Evolutionary conservation across 37 sponge, comb jelly and placozoan genomes (phyloP), one percentile per base, ranked within the genome.

Genomic region (Amphimedon queenslandica): DNA sequence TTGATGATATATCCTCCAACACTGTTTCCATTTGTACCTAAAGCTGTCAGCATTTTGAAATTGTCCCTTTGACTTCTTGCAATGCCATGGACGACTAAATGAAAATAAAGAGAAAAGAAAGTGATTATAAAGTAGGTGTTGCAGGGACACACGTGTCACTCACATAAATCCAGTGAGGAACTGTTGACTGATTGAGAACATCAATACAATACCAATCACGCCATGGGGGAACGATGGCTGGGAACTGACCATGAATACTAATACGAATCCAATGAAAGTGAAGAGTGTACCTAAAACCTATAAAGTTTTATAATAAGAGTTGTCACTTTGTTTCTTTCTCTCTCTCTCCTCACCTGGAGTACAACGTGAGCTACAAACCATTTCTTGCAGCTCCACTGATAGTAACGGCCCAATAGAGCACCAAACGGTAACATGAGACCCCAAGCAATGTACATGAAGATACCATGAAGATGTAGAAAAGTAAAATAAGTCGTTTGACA

Each of bases 341-440:
- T 36, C 20, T 34, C 11, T 29, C 38, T 38, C 40, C 67, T 31
- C 37, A 89, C 80, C 81, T 89, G 90, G 11, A 35, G 42, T 5
- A 82, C 65, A 58, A 84, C 37, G 74, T 89, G 90, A 1, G 83
- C 40, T 28, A 80, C 40, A 42, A 84, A 84, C 90, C 90, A 89
- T 41, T 69, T 38, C 2, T 73, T 73, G 64, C 84, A 79, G 31
- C 60, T 75, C 64, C 71, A 76, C 36, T 78, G 69, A 57, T 84
- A 84, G 60, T 90, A 90, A 13, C 91, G 82, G 23, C 80, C 91
- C 3, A 90, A 67, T 67, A 90, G 64, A 18, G 67, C 66, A 23
- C 91, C 91, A 4, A 81, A 61, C 2, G 85, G 91, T 39, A 90
- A 66, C 31, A 84, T 64, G 1, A 90, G 55, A 6, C 85, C 91